Conservation (phyloP, 2,113 vertebrate species). For the Cygnus atratus region DNA sequence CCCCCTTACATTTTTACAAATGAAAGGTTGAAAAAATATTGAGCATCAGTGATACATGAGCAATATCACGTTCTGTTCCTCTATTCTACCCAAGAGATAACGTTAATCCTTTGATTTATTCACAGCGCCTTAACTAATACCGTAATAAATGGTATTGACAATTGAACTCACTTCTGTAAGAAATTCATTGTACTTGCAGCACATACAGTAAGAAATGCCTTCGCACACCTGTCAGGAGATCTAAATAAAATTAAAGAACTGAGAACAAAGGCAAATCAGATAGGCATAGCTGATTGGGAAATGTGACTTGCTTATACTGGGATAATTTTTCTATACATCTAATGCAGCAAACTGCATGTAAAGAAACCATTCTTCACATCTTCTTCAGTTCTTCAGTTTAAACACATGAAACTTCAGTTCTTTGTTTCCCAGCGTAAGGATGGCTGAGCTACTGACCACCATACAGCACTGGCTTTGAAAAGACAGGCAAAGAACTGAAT, state of each 20-base stretch:
- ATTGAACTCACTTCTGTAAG: conserved; percentile 25
- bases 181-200: conserved; percentile 45
- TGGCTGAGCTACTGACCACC: conserved; percentile 9
- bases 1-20: background rate
- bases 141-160: conserved; percentile 58
- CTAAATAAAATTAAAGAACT: conserved; percentile 60
- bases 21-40: conserved; percentile 12
- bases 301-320: background rate
- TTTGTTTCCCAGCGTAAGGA: background rate
- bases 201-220: conserved; percentile 43
- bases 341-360: background rate
- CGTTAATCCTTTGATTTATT: conserved; percentile 62
- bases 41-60: conserved; percentile 17
- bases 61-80: conserved; percentile 6
- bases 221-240: conserved; percentile 48
- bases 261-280: conserved; percentile 58
- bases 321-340: background rate
- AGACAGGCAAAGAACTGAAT: background rate
- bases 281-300: conserved; percentile 9
- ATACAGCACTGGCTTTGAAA: background rate
- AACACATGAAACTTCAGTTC: background rate
- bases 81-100: background rate
- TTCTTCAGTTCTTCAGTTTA: background rate
- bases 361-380: background rate
- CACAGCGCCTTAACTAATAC: conserved; percentile 55